Base-by-base conservation (phyloP, 2,888 invertebrate genomes). In the Megaustenia siamemsis region DNA sequence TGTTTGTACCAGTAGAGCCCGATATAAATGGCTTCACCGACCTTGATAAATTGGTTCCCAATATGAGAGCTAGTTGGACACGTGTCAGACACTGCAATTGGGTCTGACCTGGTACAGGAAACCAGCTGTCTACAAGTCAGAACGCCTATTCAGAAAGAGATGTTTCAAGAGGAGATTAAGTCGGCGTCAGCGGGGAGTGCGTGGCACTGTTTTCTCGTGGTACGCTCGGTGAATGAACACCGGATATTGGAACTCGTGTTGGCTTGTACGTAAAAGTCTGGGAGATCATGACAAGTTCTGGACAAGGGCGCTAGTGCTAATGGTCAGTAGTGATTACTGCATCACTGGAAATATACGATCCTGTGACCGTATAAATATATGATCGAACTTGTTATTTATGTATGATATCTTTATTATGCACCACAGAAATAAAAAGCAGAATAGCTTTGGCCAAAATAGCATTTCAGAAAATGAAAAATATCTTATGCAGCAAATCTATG, bases 171-270 rank as follows among this genome's bases (percentile, higher is more conserved):
- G 40, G 38, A 56, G 77, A 40, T 56, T 77, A 40, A 18, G 38
- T 40, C 56, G 56, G 12, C 60, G n/a, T 38, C 35, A 38, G 38
- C 40, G 38, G 60, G n/a, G 40, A 18, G 60, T n/a, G n/a, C n/a
- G n/a, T n/a, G n/a, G n/a, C n/a, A 60, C 60, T 38, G 77, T 77
- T 77, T 76, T 77, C 60, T 40, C n/a, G 60, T 32, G 38, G 21
- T 60, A 38, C 40, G 38, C 56, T 77, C 40, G 77, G 77, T 77
- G 60, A 77, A 60, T 77, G 40, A 56, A 60, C 77, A 77, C 77
- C 77, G 77, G 77, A 77, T 77, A 77, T 77, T 77, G 60, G 60
- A 60, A 24, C 77, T 21, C 10, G 77, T 60, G 77, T 60, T 38
- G 53, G 60, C 77, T 60, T 77, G 77, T 77, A 38, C 40, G 38